phyloP scores from a whole-genome alignment of 1,140 invertebrate species.

The Drosophila asahinai region DNA sequence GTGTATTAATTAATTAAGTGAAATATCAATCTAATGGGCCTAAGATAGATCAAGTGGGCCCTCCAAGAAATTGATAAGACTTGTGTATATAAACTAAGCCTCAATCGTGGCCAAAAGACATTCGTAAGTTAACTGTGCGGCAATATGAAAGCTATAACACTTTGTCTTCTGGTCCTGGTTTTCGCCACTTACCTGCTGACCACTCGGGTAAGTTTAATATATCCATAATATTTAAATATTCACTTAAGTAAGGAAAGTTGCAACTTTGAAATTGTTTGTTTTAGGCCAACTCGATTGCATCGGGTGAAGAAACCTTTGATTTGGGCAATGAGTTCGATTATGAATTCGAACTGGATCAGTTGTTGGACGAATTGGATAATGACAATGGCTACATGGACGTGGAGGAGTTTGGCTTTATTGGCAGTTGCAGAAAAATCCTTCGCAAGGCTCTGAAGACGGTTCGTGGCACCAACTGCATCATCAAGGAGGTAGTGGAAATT shows the following conservation, averaged over 20 bases:
- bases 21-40: background rate
- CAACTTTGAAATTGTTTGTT: background rate
- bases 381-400: slow-evolving; percentile 56
- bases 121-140: slow-evolving; percentile 14
- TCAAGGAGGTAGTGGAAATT: slow-evolving; percentile 47
- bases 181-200: slow-evolving; percentile 55
- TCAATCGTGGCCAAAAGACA: slow-evolving; percentile 2
- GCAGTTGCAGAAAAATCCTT: slow-evolving; percentile 14
- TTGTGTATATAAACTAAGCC: slow-evolving; percentile 41
- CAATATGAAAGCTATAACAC: slow-evolving; percentile 59
- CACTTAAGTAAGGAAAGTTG: background rate
- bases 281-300: slow-evolving; percentile 7
- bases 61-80: slow-evolving; percentile 5
- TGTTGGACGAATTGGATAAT: slow-evolving; percentile 39
- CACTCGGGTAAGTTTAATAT: slow-evolving; percentile 19
- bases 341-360: slow-evolving; percentile 12
- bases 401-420: slow-evolving; percentile 40
- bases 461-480: slow-evolving; percentile 64
- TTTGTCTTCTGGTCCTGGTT: slow-evolving; percentile 53
- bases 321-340: background rate
- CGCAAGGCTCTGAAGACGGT: slow-evolving; percentile 41
- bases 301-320: background rate
- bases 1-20: background rate
- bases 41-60: background rate
- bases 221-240: background rate